Base-by-base conservation (phyloP, 2,113 vertebrate genomes). In the Acanthisitta chloris region DNA sequence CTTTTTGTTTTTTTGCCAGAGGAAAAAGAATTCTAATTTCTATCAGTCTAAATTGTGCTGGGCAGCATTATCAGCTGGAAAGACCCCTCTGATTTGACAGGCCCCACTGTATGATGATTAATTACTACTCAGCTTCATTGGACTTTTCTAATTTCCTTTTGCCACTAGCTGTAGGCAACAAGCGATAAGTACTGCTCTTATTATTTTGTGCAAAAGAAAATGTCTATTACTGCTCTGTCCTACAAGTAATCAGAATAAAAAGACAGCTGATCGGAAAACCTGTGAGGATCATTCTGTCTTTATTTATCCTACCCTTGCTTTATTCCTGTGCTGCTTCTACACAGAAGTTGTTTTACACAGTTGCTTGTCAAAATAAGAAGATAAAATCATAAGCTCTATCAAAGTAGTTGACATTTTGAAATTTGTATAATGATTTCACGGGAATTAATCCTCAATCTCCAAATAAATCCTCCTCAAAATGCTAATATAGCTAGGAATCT, bases 11-110 rank as follows among this genome's bases (percentile, higher is more conserved):
- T 97, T 97, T 98, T 97, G 98, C 99, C 98, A 98, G 98, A 98
- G 98, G 99, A 97, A 97, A 98, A 98, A 98, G 97, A 98, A 99
- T 99, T 99, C 99, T 99, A 99, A 99, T 99, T 99, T 99, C 98
- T 98, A 98, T 99, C 99, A 98, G 98, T 98, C 98, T 99, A 99
- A 99, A 99, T 99, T 99, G 99, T 99, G 98, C 98, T 98, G 98
- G 99, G 99, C 99, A 99, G 98, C 98, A 99, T 99, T 99, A 99
- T 99, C 99, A 99, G 99, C 98, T 98, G 98, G 98, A 98, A 98
- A 98, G 99, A 98, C 98, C 98, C 98, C 97, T 98, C 98, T 98
- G 98, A 99, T 99, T 99, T 99, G 99, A 99, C 99, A 99, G 99
- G 98, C 98, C 98, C 98, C 98, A 98, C 98, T 99, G 98, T 98